Conservation (phyloP, 2,797 vertebrate genomes). For the Tadarida brasiliensis region DNA sequence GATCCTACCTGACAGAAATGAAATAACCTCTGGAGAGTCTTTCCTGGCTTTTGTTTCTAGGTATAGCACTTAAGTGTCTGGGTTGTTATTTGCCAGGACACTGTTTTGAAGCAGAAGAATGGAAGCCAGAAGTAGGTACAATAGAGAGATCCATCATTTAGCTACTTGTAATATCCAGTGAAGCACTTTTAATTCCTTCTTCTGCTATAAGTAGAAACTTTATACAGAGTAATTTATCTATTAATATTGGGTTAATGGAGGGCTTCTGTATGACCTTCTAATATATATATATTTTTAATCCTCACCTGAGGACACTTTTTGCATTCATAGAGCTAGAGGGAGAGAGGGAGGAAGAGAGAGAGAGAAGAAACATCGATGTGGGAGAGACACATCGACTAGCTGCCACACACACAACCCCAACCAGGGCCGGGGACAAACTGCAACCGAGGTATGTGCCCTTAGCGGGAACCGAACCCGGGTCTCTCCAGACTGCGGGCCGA, state of each 20-base stretch:
- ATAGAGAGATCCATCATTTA: slow-evolving; percentile 12
- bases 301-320: too few species aligned
- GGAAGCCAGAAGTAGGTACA: neutral
- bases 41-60: slow-evolving; percentile 56
- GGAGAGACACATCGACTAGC: too few species aligned
- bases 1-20: neutral
- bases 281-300: too few species aligned
- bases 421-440: too few species aligned
- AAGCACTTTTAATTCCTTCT: neutral
- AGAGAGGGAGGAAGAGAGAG: too few species aligned
- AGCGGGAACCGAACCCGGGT: too few species aligned
- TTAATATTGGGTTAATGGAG: neutral
- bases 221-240: slow-evolving; percentile 30
- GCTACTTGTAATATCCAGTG: neutral
- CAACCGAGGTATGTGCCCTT: too few species aligned
- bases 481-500: too few species aligned
- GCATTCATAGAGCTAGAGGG: too few species aligned
- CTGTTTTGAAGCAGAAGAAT: slow-evolving; percentile 41
- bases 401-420: too few species aligned
- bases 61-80: slow-evolving; percentile 22
- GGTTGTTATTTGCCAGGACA: neutral
- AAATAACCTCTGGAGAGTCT: slow-evolving; percentile 18
- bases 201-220: slow-evolving; percentile 48
- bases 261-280: neutral
- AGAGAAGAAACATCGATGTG: too few species aligned